A percentile compares a stretch with the other conserved stretches of the same genome.
These are phyloP conservation scores for Megaleporinus macrocephalus DNA, from an alignment of 2,113 vertebrate genomes.

Conservation along the genomic window DNA sequence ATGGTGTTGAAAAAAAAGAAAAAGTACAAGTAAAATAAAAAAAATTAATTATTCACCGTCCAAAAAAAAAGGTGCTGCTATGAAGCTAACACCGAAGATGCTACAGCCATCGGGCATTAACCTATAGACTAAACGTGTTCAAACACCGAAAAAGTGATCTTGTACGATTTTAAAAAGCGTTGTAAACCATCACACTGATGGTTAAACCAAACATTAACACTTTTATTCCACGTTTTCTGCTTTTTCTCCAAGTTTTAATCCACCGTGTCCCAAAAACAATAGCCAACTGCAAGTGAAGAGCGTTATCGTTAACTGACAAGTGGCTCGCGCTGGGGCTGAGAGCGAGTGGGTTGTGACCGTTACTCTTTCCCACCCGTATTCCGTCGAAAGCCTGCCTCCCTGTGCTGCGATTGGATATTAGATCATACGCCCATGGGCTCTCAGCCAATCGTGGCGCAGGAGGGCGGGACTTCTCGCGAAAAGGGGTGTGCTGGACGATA, in stretches of 20 bases:
- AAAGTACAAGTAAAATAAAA: not conserved
- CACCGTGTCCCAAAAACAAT: not conserved
- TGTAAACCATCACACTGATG: not conserved
- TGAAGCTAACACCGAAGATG: not conserved
- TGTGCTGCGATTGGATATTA: not conserved
- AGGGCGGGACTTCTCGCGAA: not conserved
- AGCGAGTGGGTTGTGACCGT: not conserved
- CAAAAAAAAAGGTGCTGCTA: not conserved
- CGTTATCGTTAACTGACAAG: too few relatives aligned
- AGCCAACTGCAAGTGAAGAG: not conserved
- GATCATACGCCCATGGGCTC: not conserved
- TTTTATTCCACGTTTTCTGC: not conserved
- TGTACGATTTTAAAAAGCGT: not conserved
- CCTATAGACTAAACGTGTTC: not conserved
- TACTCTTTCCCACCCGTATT: not conserved
- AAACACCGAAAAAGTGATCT: not conserved
- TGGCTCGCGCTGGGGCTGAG: not conserved
- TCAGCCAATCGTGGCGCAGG: not conserved
- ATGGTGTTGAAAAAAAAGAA: conserved; percentile 56
- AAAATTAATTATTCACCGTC: not conserved
- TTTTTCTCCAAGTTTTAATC: not conserved
- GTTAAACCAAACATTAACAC: not conserved
- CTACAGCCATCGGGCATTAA: not conserved
- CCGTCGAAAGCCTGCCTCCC: not conserved
- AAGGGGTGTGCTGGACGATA: too few relatives aligned